These are phyloP conservation scores for Cerceris ruficornis DNA, from an alignment of 2,888 invertebrate genomes.

Conservation along the genomic window DNA sequence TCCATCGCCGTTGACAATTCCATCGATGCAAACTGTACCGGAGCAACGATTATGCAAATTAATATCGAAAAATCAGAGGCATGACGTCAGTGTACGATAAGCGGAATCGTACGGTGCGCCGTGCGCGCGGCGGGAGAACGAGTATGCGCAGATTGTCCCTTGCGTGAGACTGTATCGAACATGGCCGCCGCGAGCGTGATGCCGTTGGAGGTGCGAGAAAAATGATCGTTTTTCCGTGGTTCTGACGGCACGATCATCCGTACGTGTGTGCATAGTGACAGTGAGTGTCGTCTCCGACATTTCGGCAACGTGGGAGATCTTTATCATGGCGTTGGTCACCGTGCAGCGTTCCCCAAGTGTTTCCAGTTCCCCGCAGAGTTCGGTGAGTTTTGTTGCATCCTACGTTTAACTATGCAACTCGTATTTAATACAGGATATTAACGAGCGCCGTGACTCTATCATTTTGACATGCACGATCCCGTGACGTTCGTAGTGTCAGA, in stretches of 20 bases:
- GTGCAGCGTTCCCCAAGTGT: constrained; percentile 89
- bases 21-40: not conserved
- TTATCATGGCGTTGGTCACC: constrained; percentile 87
- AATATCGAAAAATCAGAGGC: constrained; percentile 12
- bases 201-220: constrained; percentile 78
- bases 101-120: constrained; percentile 23
- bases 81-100: constrained; percentile 46
- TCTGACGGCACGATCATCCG: constrained; percentile 73
- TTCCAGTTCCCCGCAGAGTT: constrained; percentile 85
- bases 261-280: constrained; percentile 71
- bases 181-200: constrained; percentile 80
- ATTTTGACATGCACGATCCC: not conserved
- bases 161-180: constrained; percentile 79
- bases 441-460: not conserved
- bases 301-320: constrained; percentile 69
- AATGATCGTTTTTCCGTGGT: constrained; percentile 76
- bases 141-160: constrained; percentile 20
- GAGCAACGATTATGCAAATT: constrained; percentile 3
- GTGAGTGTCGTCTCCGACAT: constrained; percentile 76
- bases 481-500: not conserved
- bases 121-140: not conserved
- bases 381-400: constrained; percentile 81
- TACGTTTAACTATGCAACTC: constrained; percentile 13
- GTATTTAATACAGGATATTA: constrained; percentile 31
- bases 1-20: not conserved